These are phyloP conservation scores for Nothocercus nigrocapillus DNA, from an alignment of 2,113 vertebrate species.

Conservation along the genomic window DNA sequence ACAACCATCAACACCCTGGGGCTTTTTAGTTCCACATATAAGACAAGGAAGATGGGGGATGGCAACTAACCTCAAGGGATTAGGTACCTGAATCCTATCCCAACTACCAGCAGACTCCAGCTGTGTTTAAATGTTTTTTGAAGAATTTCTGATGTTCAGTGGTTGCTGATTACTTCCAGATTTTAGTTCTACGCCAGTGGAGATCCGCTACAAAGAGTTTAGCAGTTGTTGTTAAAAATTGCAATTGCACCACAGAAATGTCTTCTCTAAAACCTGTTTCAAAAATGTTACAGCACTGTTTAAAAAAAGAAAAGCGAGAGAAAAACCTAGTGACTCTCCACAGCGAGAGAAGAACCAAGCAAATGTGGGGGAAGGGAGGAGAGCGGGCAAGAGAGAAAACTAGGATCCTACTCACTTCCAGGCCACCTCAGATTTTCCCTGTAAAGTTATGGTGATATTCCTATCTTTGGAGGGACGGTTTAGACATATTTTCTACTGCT, in stretches of 20 bases:
- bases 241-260: constrained; percentile 76
- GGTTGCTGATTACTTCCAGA: constrained; percentile 99
- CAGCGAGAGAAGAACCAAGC: background rate
- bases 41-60: constrained; percentile 79
- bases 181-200: constrained; percentile 95
- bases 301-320: background rate
- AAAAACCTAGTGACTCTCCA: background rate
- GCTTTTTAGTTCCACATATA: constrained; percentile 86
- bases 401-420: background rate
- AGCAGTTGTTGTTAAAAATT: constrained; percentile 86
- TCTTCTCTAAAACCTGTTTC: constrained; percentile 70
- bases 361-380: background rate
- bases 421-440: background rate
- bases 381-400: background rate
- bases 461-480: background rate
- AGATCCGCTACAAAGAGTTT: constrained; percentile 89
- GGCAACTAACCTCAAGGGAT: constrained; percentile 90
- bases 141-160: constrained; percentile 94
- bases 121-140: constrained; percentile 92
- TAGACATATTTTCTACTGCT: background rate
- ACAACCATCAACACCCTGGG: constrained; percentile 90
- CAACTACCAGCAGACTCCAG: constrained; percentile 91
- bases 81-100: constrained; percentile 97
- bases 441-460: background rate
- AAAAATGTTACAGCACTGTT: constrained; percentile 46